Base-by-base conservation (phyloP, 2,797 vertebrate species). In the Pteronotus mesoamericanus region DNA sequence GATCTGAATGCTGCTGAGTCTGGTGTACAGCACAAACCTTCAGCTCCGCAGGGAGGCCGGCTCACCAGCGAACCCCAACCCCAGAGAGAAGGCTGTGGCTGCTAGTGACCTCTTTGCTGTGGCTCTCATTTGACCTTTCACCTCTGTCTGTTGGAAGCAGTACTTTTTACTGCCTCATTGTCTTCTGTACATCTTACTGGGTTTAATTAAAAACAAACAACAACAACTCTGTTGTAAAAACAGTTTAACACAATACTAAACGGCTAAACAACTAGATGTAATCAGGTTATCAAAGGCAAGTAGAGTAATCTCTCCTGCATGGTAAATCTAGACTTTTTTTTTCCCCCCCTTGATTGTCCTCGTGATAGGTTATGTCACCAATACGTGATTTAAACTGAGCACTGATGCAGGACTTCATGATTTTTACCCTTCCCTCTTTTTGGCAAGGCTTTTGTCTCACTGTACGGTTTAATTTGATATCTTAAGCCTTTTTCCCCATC, bases 61-160 rank as follows among this genome's bases (percentile, higher is more conserved):
- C 99, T 99, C 99, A 99, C 99, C 98, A 99, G 99, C n/a, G 99
- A 99, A 99, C 99, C 99, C 98, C 99, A 99, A 98, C 99, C 99
- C 96, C 99, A 99, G 98, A 99, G 99, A 98, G 99, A 99, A 99
- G 99, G 99, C 98, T 99, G 99, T 7, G 99, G 99, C 98, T 99
- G 99, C 99, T 99, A 99, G 99, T 99, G 99, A 99, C 99, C 98
- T 98, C 97, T 72, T 44, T 85, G 92, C 32, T 37, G 2, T 16
- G 96, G 98, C 98, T 98, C 97, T 95, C 97, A 97, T 97, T 98
- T 97, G 97, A 97, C 98, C 98, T 97, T 98, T 97, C 98, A 98
- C 98, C 98, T 98, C 98, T 98, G 98, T 98, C 98, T 99, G 98
- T 97, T 94, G 97, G 98, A 98, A 98, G 98, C 96, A 97, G 98